Percentiles rank a stretch among this genome's conserved stretches.
These are phyloP conservation scores for Empis stercorea DNA, from an alignment of 2,888 invertebrate genomes.

Conservation along the genomic window DNA sequence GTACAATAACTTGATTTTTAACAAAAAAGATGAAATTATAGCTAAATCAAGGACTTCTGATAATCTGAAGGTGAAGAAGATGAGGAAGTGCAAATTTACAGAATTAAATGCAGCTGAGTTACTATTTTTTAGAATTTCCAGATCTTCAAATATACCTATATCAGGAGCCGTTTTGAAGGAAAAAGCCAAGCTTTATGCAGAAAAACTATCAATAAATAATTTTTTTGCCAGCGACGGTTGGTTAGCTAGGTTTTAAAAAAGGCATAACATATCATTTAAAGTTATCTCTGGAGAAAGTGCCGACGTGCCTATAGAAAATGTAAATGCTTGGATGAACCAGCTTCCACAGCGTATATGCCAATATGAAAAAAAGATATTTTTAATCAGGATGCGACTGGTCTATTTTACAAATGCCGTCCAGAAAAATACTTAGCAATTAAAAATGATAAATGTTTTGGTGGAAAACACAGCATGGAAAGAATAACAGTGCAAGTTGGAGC, in stretches of 20 bases:
- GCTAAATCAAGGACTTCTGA: too few species aligned
- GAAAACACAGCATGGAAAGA: constrained; percentile 16
- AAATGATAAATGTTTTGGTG: constrained; percentile 15
- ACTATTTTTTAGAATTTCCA: too few species aligned
- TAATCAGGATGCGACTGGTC: constrained; percentile 5
- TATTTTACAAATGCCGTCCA: constrained; percentile 6
- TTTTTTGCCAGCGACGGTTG: background rate
- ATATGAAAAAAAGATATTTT: constrained; percentile 3
- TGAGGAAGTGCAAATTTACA: too few species aligned
- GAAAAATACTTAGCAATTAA: constrained; percentile 5
- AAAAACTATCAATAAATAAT: too few species aligned
- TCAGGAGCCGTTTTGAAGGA: too few species aligned
- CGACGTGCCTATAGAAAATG: background rate
- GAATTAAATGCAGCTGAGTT: too few species aligned
- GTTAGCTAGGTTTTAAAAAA: background rate
- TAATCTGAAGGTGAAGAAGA: too few species aligned
- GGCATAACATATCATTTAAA: background rate
- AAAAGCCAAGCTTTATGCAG: too few species aligned
- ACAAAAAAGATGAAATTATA: too few species aligned
- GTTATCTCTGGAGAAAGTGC: constrained; percentile 1
- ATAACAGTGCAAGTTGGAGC: constrained; percentile 17
- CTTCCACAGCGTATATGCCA: background rate
- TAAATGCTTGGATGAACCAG: background rate
- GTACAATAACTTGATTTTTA: too few species aligned
- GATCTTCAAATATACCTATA: too few species aligned